phyloP scores from a whole-genome alignment of 2,797 vertebrate species.

The Betta splendens region DNA sequence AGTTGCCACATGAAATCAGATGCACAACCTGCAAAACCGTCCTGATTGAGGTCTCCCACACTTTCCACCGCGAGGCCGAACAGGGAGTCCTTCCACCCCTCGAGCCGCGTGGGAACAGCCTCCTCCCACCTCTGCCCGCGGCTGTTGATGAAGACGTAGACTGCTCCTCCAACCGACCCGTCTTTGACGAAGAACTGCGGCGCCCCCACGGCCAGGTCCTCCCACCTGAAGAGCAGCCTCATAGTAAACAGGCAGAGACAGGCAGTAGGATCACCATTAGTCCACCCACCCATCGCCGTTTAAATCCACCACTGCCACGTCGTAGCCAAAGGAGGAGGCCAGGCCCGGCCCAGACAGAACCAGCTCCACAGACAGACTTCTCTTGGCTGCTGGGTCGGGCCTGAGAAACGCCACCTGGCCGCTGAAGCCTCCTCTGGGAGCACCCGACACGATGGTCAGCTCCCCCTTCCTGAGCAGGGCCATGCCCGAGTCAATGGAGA shows the following conservation, averaged over 20 bases:
- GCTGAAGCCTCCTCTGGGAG: conserved; percentile 90
- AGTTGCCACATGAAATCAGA: background rate
- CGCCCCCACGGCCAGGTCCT: conserved; percentile 92
- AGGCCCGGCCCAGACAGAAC: conserved; percentile 89
- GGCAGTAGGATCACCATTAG: too few relatives aligned
- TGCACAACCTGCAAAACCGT: conserved; percentile 85
- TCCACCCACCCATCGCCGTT: conserved; percentile 87
- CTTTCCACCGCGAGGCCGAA: conserved; percentile 92
- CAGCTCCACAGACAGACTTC: conserved; percentile 72
- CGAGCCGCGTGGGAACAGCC: conserved; percentile 79
- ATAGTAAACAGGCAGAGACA: too few relatives aligned
- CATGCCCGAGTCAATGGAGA: conserved; percentile 90
- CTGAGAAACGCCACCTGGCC: conserved; percentile 89
- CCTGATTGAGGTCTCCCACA: conserved; percentile 90
- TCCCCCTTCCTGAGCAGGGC: conserved; percentile 84
- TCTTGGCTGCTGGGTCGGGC: conserved; percentile 66
- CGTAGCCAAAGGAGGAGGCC: conserved; percentile 96
- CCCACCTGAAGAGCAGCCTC: too few relatives aligned
- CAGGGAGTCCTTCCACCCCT: conserved; percentile 89
- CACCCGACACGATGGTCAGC: conserved; percentile 90
- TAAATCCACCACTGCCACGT: conserved; percentile 90
- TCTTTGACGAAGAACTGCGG: conserved; percentile 89
- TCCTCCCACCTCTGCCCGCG: conserved; percentile 81
- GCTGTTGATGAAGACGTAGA: conserved; percentile 90
- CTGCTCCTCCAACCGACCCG: conserved; percentile 86